Evolutionary conservation across 2,888 invertebrate species (phyloP), one percentile per base, ranked within the genome.

Genomic region (Nezara viridula): DNA sequence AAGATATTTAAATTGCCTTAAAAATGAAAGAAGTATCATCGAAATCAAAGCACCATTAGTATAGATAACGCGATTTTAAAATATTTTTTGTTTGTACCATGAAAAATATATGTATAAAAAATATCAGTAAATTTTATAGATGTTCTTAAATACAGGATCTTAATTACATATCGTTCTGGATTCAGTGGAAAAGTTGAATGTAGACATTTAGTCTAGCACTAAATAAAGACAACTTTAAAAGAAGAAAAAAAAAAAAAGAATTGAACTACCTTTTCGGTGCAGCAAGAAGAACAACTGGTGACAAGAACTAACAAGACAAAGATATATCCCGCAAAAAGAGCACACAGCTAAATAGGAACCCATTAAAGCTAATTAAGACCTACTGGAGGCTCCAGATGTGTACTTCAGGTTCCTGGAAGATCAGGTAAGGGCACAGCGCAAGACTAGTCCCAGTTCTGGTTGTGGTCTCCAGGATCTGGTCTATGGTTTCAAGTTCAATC

Each of bases 321-420:
- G 4, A 16, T 73, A 73, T 73, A 60, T 12, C 5, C 16, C 37
- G 66, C 32, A 73, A 73, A 73, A 73, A 73, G 19, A 19, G 37
- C 16, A 32, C 5, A 3, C 16, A 27, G 21, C 66, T 73, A 73
- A 73, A 73, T 21, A 73, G 66, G 66, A 73, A 19, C 19, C 66
- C 19, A 73, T 73, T 73, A 73, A 16, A 21, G 37, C 44, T 81
- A 81, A 81, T 81, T 81, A 81, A 81, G 81, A 81, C n/a, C 40
- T 47, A n/a, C 81, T 81, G 81, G 44, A 81, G 81, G 44, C 81
- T 47, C 44, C 44, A 81, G 81, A 12, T 44, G 44, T 47, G 24
- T 47, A 24, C 81, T 47, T 3, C n/a, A 81, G 4, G 44, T 81
- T 81, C 81, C 44, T 81, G 81, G 81, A 81, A 81, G 2, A n/a